Conservation (phyloP, 2,113 vertebrate genomes). For the Cebus imitator region DNA sequence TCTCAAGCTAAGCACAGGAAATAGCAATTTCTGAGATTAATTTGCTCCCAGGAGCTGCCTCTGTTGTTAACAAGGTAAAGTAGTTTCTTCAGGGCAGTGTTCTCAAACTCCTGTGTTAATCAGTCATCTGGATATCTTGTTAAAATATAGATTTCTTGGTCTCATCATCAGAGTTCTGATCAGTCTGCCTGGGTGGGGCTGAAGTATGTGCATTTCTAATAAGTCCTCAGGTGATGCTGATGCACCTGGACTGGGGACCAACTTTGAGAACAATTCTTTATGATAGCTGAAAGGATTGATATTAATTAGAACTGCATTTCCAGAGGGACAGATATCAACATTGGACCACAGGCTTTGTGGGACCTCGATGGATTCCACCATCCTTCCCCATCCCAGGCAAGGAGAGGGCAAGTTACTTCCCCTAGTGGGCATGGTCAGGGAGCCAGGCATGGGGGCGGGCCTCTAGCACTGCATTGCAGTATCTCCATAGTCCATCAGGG, state of each 20-base stretch:
- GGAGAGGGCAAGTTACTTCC: slow-evolving; percentile 83
- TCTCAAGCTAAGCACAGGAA: background rate
- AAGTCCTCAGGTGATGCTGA: background rate
- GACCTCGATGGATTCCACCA: background rate
- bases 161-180: background rate
- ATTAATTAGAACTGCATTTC: background rate
- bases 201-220: background rate
- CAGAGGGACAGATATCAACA: background rate
- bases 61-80: background rate
- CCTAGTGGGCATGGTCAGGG: slow-evolving; percentile 86
- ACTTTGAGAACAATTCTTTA: background rate
- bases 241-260: background rate
- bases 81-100: background rate
- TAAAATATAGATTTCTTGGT: background rate
- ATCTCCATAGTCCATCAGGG: slow-evolving; percentile 89
- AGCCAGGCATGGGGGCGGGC: slow-evolving; percentile 84
- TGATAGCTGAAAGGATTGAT: background rate
- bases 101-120: background rate
- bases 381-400: background rate
- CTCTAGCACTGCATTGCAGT: slow-evolving; percentile 88
- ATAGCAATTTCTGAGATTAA: background rate
- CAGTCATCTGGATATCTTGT: background rate
- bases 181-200: background rate
- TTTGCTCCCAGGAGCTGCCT: background rate
- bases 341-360: background rate